A percentile compares a stretch with the other conserved stretches of the same genome.
Conservation (phyloP, 2,113 vertebrate species). For the Austrofundulus limnaeus region DNA sequence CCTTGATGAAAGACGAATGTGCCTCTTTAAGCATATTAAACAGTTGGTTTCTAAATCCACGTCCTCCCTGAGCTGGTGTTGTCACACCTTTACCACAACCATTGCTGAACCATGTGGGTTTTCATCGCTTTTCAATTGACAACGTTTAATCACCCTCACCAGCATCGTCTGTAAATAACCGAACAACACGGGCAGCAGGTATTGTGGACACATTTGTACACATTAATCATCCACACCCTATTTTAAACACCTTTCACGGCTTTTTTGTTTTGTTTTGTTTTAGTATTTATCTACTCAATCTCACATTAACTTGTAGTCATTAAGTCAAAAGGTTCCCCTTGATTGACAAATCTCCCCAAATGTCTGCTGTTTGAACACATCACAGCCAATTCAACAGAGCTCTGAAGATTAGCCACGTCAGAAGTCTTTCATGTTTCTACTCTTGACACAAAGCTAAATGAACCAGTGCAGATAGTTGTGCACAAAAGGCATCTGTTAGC, state of each 20-base stretch:
- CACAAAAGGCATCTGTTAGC: not conserved
- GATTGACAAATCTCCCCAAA: conserved; percentile 2
- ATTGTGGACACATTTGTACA: not conserved
- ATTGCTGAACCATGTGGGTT: conserved; percentile 13
- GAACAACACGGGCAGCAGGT: conserved; percentile 12
- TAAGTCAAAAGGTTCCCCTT: not conserved
- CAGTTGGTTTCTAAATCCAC: not conserved
- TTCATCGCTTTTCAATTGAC: conserved; percentile 35
- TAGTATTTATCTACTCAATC: not conserved
- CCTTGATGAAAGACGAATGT: conserved; percentile 29
- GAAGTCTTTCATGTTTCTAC: not conserved
- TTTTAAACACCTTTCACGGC: not conserved
- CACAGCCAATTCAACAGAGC: not conserved
- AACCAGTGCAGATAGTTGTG: not conserved
- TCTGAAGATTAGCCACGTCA: not conserved
- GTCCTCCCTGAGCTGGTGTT: conserved; percentile 25
- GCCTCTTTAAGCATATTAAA: conserved; percentile 4
- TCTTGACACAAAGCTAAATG: not conserved
- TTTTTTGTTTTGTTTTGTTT: not conserved
- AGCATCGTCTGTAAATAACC: conserved; percentile 24
- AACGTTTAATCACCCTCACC: conserved; percentile 5
- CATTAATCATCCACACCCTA: not conserved
- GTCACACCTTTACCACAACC: conserved; percentile 29
- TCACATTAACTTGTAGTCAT: not conserved
- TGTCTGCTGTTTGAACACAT: not conserved